These are phyloP conservation scores for Poliocrania exsul DNA, from an alignment of 2,797 vertebrate genomes.

Conservation along the genomic window DNA sequence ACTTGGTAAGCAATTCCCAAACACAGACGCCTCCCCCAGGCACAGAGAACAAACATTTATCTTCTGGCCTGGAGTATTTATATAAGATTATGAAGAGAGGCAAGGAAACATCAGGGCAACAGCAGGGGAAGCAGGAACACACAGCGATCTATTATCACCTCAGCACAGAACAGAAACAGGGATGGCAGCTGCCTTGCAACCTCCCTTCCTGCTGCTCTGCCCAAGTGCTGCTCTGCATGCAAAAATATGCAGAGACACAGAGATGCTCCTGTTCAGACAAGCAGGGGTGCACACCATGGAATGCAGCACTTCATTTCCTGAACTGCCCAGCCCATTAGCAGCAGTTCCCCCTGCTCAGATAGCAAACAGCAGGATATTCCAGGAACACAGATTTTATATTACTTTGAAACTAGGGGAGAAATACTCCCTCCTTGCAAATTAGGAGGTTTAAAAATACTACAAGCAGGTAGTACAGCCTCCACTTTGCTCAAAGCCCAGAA, in stretches of 20 bases:
- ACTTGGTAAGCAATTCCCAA: background rate
- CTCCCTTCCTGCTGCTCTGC: background rate
- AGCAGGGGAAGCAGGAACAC: background rate
- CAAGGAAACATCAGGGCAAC: background rate
- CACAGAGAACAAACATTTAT: background rate
- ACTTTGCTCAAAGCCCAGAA: background rate
- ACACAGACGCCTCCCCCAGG: background rate
- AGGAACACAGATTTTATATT: background rate
- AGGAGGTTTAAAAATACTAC: background rate
- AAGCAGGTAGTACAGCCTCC: background rate
- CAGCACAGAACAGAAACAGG: background rate
- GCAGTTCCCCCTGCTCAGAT: conserved; percentile 2
- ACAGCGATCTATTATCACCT: background rate
- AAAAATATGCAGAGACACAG: conserved; percentile 7
- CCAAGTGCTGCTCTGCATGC: background rate
- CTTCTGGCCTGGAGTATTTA: conserved; percentile 6
- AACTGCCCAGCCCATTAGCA: background rate
- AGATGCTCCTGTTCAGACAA: background rate
- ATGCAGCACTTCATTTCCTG: background rate
- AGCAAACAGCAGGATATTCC: background rate
- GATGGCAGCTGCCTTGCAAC: background rate
- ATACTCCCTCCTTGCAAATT: background rate
- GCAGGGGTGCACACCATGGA: background rate
- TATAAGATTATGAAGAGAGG: background rate
- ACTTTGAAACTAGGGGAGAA: background rate